phyloP scores from a whole-genome alignment of 2,113 vertebrate genomes.

The Egretta garzetta region DNA sequence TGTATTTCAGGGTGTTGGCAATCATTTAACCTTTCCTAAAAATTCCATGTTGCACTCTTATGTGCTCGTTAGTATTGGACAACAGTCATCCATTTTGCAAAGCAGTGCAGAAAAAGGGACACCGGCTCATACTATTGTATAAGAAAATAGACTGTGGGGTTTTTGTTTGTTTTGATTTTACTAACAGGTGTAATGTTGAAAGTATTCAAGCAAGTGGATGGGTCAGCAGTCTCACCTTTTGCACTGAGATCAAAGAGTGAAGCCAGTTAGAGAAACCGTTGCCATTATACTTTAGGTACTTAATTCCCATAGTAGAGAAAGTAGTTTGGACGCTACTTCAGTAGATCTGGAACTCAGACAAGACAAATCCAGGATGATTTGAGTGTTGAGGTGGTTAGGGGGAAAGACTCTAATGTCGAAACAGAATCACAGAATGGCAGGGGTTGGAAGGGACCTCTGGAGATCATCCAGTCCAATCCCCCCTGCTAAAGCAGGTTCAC shows the following conservation, averaged over 20 bases:
- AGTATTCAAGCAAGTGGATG: neutral
- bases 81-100: neutral
- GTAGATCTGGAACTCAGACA: neutral
- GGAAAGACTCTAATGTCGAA: neutral
- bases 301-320: neutral
- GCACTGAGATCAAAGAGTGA: neutral
- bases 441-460: no score
- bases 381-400: neutral
- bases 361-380: neutral
- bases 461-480: no score
- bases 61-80: neutral
- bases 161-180: neutral
- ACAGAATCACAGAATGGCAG: no score
- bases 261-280: neutral
- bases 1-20: neutral
- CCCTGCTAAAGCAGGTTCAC: no score
- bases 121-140: neutral
- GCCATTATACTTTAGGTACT: neutral
- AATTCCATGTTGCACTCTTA: accelerated
- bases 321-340: neutral
- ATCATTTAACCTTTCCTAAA: neutral
- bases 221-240: neutral
- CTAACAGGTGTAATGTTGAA: neutral
- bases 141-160: accelerated
- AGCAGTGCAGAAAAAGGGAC: neutral